These are phyloP conservation scores for Callaeas wilsoni DNA, from an alignment of 2,113 vertebrate species.

Conservation along the genomic window DNA sequence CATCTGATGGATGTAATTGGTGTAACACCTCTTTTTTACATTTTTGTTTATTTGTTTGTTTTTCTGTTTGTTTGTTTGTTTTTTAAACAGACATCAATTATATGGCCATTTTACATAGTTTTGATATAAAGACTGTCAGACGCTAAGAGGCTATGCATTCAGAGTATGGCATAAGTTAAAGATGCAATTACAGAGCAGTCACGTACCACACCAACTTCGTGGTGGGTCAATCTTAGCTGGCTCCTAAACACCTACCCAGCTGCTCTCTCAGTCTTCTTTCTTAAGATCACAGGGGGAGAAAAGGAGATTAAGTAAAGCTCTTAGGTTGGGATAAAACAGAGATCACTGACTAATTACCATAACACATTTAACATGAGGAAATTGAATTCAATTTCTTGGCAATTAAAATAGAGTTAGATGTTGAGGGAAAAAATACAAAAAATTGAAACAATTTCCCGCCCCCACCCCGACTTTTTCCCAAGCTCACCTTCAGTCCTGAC, in stretches of 20 bases:
- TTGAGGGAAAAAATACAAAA: neutral
- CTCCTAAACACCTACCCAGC: neutral
- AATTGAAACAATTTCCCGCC: fast-evolving
- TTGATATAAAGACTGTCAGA: neutral
- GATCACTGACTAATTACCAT: neutral
- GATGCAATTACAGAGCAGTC: neutral
- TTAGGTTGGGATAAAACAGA: neutral
- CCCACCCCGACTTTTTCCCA: fast-evolving
- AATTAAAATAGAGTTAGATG: neutral
- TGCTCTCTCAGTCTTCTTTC: neutral
- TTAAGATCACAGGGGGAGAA: fast-evolving
- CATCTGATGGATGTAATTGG: neutral
- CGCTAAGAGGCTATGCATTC: neutral
- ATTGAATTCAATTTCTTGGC: neutral
- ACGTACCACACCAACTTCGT: fast-evolving
- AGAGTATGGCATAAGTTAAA: neutral
- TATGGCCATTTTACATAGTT: neutral
- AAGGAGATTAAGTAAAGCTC: neutral
- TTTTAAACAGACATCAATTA: neutral
- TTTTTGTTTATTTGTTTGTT: neutral
- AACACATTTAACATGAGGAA: neutral
- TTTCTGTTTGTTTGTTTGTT: neutral
- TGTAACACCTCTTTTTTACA: fast-evolving
- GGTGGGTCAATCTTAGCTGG: neutral
- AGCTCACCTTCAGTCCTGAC: neutral